phyloP scores from a whole-genome alignment of 2,113 vertebrate genomes.

The Dicrurus megarhynchus region DNA sequence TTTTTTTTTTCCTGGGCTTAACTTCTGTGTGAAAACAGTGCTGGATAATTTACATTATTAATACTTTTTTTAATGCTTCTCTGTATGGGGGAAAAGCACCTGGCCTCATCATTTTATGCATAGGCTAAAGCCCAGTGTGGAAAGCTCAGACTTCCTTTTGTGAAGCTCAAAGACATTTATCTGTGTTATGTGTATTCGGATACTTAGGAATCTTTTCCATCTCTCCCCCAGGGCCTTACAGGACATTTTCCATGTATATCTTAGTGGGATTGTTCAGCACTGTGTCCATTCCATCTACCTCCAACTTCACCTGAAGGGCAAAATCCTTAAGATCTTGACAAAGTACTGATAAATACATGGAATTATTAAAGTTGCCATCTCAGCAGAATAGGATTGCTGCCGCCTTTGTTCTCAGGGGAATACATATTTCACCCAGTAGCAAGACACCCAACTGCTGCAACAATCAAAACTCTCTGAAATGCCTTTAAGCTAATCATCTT shows the following conservation, averaged over 20 bases:
- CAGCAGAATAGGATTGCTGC: slow-evolving; percentile 71
- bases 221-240: slow-evolving; percentile 47
- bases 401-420: slow-evolving; percentile 77
- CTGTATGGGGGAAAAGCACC: neutral
- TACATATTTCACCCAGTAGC: slow-evolving; percentile 78
- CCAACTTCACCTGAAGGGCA: slow-evolving; percentile 74
- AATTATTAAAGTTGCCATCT: slow-evolving; percentile 82
- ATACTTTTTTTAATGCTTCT: neutral
- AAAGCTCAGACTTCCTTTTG: slow-evolving; percentile 5
- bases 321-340: slow-evolving; percentile 78
- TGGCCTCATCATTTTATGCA: slow-evolving; percentile 5
- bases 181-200: slow-evolving; percentile 54
- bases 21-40: neutral
- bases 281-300: slow-evolving; percentile 64
- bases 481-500: slow-evolving; percentile 81
- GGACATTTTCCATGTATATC: slow-evolving; percentile 68
- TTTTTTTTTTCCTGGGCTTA: neutral
- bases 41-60: slow-evolving; percentile 19
- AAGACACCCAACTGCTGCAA: slow-evolving; percentile 73
- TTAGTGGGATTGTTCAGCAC: slow-evolving; percentile 67
- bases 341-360: slow-evolving; percentile 78
- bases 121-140: neutral
- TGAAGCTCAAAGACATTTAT: slow-evolving; percentile 63
- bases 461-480: slow-evolving; percentile 76
- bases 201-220: slow-evolving; percentile 62